Percentiles rank a stretch among this genome's conserved stretches.
Evolutionary conservation across 2,888 invertebrate genomes (phyloP).

Genomic region (Campopleginae sp.): DNA sequence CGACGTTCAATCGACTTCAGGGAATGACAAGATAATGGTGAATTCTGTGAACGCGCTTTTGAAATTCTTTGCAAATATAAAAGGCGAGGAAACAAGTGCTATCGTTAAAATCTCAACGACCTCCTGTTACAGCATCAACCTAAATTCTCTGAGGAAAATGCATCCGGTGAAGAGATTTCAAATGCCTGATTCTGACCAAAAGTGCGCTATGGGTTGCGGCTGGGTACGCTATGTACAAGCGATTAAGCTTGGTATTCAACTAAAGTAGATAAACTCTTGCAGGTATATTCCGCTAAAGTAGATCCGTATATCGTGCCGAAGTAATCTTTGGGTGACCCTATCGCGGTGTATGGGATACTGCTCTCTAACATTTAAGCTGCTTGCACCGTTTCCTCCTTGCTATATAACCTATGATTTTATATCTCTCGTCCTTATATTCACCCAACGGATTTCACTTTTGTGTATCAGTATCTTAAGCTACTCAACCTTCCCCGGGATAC

Average conservation of each 20-base stretch:
- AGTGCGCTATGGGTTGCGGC: constrained; percentile 30
- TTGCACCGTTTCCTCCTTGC: constrained; percentile 28
- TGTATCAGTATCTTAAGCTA: constrained; percentile 52
- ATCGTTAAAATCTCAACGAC: not conserved
- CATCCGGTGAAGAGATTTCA: constrained; percentile 12
- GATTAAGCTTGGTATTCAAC: constrained; percentile 65
- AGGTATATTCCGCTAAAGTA: constrained; percentile 55
- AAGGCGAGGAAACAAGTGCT: not conserved
- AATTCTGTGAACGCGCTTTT: not conserved
- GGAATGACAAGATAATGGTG: not conserved
- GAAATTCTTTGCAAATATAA: not conserved
- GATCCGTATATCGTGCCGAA: constrained; percentile 60
- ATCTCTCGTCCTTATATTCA: not conserved
- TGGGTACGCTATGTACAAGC: constrained; percentile 49
- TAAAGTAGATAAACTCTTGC: constrained; percentile 66
- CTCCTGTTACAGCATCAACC: not conserved
- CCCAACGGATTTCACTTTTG: constrained; percentile 27
- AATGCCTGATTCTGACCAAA: constrained; percentile 30
- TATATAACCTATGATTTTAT: constrained; percentile 16
- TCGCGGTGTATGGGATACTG: constrained; percentile 56
- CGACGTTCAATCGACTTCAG: not conserved
- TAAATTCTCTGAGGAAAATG: constrained; percentile 2
- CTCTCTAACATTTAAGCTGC: constrained; percentile 63
- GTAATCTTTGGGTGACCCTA: constrained; percentile 65
- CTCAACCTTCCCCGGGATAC: constrained; percentile 25